Percentiles rank a stretch among this genome's conserved stretches.
phyloP scores from a whole-genome alignment of 2,797 vertebrate genomes.

The Sparus aurata region DNA sequence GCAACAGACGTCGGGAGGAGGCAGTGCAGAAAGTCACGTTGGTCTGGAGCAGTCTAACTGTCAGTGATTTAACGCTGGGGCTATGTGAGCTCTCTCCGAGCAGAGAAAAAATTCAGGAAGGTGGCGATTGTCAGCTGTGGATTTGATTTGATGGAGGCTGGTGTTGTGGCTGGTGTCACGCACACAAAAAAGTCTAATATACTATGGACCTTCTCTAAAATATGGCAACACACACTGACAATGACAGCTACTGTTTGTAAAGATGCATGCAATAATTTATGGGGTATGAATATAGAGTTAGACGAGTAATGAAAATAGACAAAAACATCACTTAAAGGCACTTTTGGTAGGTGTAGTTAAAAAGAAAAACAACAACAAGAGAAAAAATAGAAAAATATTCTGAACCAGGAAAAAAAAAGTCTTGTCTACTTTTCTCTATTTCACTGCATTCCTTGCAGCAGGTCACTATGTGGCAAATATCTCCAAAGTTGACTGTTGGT shows the following conservation, averaged over 20 bases:
- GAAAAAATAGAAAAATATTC: constrained; percentile 34
- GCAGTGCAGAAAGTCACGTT: background rate
- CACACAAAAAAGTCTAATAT: background rate
- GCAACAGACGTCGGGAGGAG: background rate
- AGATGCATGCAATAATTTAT: constrained; percentile 8
- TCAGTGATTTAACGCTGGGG: background rate
- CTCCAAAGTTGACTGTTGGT: constrained; percentile 60
- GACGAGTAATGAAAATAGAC: background rate
- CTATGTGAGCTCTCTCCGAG: background rate
- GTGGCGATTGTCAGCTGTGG: constrained; percentile 38
- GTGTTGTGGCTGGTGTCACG: background rate
- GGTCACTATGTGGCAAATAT: constrained; percentile 47
- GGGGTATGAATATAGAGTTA: constrained; percentile 14
- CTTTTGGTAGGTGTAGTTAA: constrained; percentile 57
- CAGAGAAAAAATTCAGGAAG: background rate
- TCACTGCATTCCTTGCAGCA: constrained; percentile 60
- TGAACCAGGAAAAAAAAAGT: background rate
- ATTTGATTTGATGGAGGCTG: constrained; percentile 4
- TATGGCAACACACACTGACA: constrained; percentile 7
- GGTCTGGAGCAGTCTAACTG: background rate
- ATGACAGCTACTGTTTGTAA: background rate
- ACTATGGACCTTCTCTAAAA: constrained; percentile 2
- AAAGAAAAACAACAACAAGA: constrained; percentile 37
- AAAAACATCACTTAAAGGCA: constrained; percentile 69
- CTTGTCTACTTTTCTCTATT: constrained; percentile 8